Base-by-base conservation (phyloP, 1,140 invertebrate species). In the Macrosteles quadrilineatus region DNA sequence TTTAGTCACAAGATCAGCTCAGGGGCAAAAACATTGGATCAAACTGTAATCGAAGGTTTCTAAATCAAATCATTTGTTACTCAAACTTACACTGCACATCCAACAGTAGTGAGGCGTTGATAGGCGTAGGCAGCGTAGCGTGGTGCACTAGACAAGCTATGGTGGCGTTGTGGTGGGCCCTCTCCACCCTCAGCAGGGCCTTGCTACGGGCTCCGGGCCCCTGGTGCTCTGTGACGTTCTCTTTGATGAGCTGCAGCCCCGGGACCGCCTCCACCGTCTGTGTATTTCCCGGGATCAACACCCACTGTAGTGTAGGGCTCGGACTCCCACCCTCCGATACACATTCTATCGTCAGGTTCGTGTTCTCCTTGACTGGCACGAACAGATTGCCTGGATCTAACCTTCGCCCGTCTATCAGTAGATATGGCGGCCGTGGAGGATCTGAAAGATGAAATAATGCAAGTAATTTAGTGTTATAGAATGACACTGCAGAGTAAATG, bases 301-400 rank as follows among this genome's bases (percentile, higher is more conserved):
- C 86, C 91, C 88, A 92, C 43, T 85, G 85, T 74, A 91, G 82
- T 40, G 87, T 84, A 6, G 92, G 91, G 1, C 89, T 85, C 0
- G 92, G 92, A 72, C 91, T 90, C 1, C 91, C 91, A 73, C 92
- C 91, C 80, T 93, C 92, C 64, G 90, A 91, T 2, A 93, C 87
- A 77, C 93, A 96, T 72, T 91, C 86, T 63, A 95, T 85, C 47
- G 87, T 88, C 31, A 95, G 81, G 75, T 90, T 89, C 14, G 89
- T 88, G 75, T 90, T 91, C 79, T 94, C 91, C 75, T 91, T 87
- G 11, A 92, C 90, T 0, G 91, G 91, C 73, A 94, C 88, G 81
- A 92, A 94, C 63, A 90, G 87, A 80, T 93, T 94, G 69, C 91
- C 90, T 0, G 91, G 88, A 82, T 93, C 91, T 73, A 94, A 82